Evolutionary conservation across 2,113 vertebrate species (phyloP), one percentile per base, ranked within the genome.

Genomic region (Patagioenas fasciata): DNA sequence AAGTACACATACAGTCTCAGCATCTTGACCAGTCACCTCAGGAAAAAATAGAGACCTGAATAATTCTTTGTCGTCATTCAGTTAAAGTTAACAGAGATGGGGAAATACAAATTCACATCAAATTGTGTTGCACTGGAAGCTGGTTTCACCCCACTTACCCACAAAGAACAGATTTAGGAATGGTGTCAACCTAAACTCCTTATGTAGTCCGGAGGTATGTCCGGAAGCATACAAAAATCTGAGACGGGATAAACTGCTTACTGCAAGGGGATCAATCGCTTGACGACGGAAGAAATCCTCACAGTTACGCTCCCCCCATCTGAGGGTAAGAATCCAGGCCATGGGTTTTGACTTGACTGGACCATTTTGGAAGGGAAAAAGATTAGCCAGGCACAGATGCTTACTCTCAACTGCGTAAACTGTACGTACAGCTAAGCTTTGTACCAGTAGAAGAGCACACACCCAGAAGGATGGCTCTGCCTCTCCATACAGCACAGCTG

Each of bases 211-310:
- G 60, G 50, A 72, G 48, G 65, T 65, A 78, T 0, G 29, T 62
- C 65, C 10, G 1, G 75, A 96, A 92, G 72, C 64, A 93, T 72
- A 77, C 31, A 88, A 88, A 94, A 80, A 64, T 56, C 72, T 90
- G 42, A 88, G 50, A 28, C 60, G 32, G 54, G 64, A 91, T 93
- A 94, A 96, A 94, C 54, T 70, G 51, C 91, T 93, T 94, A 88
- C 38, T 83, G 51, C 47, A 77, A 70, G 23, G 64, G 50, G 72
- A 92, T 67, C 75, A 80, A n/a, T 28, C 5, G 1, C 53, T 78
- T 72, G 53, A 71, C 85, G 77, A 32, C 54, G 62, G 31, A 61
- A 90, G 44, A 85, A 92, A 91, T 78, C 80, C 60, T 57, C 51
- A 65, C 24, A 51, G 47, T 90, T 83, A 62, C 32, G 62, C 13